Conservation (phyloP, 2,797 vertebrate genomes). For the Enteromius unitaeniatus region DNA sequence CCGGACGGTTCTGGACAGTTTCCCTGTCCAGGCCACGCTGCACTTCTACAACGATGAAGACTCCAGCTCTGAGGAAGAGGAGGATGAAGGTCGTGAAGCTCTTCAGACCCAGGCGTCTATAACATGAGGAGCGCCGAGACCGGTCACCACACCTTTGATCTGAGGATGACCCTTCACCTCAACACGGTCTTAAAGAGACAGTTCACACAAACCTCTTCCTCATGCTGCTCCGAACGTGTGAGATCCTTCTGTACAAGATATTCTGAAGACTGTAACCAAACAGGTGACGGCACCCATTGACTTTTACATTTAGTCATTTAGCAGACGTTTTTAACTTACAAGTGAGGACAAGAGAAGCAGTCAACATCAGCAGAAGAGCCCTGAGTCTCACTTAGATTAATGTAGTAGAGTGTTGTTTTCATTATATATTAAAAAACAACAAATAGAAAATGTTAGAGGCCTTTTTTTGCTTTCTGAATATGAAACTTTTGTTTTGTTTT, state of each 20-base stretch:
- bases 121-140: neutral
- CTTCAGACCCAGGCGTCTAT: neutral
- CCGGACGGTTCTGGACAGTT: constrained; percentile 78
- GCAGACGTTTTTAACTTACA: no score
- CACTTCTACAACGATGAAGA: constrained; percentile 82
- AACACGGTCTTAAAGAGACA: neutral
- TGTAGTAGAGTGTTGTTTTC: no score
- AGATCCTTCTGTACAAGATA: neutral
- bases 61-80: constrained; percentile 71
- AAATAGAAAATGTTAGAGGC: no score
- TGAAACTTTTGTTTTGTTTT: no score
- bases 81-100: constrained; percentile 16
- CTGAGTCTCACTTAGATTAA: no score
- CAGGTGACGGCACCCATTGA: neutral
- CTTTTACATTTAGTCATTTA: neutral
- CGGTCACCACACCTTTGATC: constrained; percentile 60
- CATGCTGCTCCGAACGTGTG: neutral
- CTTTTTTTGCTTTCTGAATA: no score
- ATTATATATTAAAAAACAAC: no score
- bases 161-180: neutral
- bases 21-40: constrained; percentile 84
- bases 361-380: no score
- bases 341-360: no score
- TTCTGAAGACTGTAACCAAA: neutral
- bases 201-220: neutral